These are phyloP conservation scores for Panagrolaimus sp. DNA, from an alignment of 1,140 invertebrate genomes.

Conservation along the genomic window DNA sequence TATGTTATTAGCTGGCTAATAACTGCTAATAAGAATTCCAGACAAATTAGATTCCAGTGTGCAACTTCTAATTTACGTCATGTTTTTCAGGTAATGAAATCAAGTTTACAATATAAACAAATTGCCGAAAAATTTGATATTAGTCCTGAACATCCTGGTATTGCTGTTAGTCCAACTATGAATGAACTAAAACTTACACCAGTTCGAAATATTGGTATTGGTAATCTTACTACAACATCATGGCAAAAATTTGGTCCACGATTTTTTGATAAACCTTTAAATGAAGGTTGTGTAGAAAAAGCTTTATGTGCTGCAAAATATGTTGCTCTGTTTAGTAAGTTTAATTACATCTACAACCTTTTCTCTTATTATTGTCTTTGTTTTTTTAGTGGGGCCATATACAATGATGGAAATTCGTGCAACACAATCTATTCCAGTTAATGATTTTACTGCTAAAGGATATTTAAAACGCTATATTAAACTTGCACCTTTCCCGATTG, in stretches of 20 bases:
- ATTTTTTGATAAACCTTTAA: constrained; percentile 53
- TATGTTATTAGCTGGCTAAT: no score
- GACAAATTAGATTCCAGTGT: no score
- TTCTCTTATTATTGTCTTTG: not conserved
- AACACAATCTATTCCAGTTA: constrained; percentile 21
- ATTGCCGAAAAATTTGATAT: constrained; percentile 49
- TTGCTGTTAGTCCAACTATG: constrained; percentile 39
- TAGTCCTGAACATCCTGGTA: constrained; percentile 51
- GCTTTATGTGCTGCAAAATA: constrained; percentile 47
- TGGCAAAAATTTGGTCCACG: constrained; percentile 39
- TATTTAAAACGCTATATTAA: constrained; percentile 26
- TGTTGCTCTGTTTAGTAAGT: constrained; percentile 43
- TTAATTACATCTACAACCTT: constrained; percentile 21
- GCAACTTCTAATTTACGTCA: not conserved
- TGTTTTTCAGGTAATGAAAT: constrained; percentile 41
- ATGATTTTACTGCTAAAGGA: constrained; percentile 23
- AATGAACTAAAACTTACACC: constrained; percentile 25
- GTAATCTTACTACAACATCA: not conserved
- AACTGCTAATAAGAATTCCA: no score
- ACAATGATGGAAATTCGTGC: constrained; percentile 34
- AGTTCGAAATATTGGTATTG: constrained; percentile 22
- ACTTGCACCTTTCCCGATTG: constrained; percentile 30
- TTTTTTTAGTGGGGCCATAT: constrained; percentile 30
- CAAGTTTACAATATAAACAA: constrained; percentile 47
- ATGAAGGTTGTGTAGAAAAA: constrained; percentile 53